Evolutionary conservation across 2,113 vertebrate species (phyloP), one percentile per base, ranked within the genome.

Genomic region (Pelvicachromis taeniatus): DNA sequence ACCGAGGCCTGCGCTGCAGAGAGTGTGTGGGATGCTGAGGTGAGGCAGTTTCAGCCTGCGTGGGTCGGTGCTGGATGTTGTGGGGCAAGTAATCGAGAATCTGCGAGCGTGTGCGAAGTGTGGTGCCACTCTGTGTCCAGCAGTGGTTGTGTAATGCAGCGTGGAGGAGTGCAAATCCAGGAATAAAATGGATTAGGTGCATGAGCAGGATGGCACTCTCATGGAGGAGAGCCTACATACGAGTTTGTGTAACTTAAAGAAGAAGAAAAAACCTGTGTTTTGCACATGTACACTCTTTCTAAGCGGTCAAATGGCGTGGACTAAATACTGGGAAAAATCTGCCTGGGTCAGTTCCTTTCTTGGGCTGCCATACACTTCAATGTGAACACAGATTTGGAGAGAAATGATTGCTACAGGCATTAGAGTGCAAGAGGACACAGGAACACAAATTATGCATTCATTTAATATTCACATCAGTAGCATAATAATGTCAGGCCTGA

Each of bases 51-150:
- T 61, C 61, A 80, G 78, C 79, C 80, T 90, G 92, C 79, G 93
- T 93, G 92, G 94, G 92, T 90, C 56, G 90, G 35, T 38, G 78
- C 85, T 87, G 81, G 86, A 85, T 88, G 80, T 31, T 87, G 78
- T 33, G 59, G 21, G 59, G 68, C 29, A 56, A 81, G 55, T 21
- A 70, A 33, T 40, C 0, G 3, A 81, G 77, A 56, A 86, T 77
- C 86, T 80, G 81, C 9, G 40, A 45, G 50, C 11, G 29, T 40
- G 52, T 45, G 45, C 10, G 1, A 52, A 68, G 35, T 55, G 55
- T 45, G 80, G 45, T 61, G 61, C 54, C 33, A 78, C 75, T 80
- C 54, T 4, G 79, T 21, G 26, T 73, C 73, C 82, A 17, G 35
- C 80, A 7, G 73, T 2, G 26, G 77, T 89, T 88, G 83, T 86